Evolutionary conservation across 2,113 vertebrate species (phyloP), one percentile per base, ranked within the genome.

Genomic region (Leptodactylus fuscus): DNA sequence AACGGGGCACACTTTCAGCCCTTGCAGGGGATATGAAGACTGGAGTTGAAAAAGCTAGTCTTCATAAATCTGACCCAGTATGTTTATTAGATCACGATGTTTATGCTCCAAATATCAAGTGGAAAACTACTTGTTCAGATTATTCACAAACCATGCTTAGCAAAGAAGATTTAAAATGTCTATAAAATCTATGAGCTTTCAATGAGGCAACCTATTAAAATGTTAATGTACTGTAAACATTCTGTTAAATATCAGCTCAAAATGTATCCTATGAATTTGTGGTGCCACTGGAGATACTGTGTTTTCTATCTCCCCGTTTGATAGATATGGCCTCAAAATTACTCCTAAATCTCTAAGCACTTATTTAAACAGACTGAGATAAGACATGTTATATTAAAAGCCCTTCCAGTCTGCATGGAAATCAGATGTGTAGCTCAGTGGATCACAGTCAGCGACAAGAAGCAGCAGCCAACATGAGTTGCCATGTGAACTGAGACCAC

Each of bases 401-500:
- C 81, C n/a, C 49, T 83, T 73, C 18, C 22, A 83, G 36, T 41
- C 69, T 83, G 81, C 81, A 83, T 53, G 69, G 49, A 83, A 83
- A 55, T 82, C 81, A 82, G 67, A 82, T 41, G 49, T 73, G 46
- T 80, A 8, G 81, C 51, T 51, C 69, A 58, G 81, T 74, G 32
- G 67, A 73, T 83, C 34, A 73, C 27, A 58, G 48, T 49, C 27
- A 55, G 69, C 16, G 81, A 83, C 81, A 74, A 58, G 32, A 73
- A 74, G 69, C 67, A 83, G 48, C 69, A 70, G 69, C 69, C 46
- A 73, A n/a, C 69, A 12, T 44, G 81, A 83, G 81, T 83, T 83
- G 69, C 81, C 81, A 83, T 83, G 81, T 83, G 81, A 83, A 83
- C 81, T 83, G 46, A 82, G 48, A 70, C 44, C 29, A 48, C 44